Percentiles rank a stretch among this genome's conserved stretches.
Conservation (phyloP, 35 echinoderm and acorn worm species). For the Eucidaris tribuloides region DNA sequence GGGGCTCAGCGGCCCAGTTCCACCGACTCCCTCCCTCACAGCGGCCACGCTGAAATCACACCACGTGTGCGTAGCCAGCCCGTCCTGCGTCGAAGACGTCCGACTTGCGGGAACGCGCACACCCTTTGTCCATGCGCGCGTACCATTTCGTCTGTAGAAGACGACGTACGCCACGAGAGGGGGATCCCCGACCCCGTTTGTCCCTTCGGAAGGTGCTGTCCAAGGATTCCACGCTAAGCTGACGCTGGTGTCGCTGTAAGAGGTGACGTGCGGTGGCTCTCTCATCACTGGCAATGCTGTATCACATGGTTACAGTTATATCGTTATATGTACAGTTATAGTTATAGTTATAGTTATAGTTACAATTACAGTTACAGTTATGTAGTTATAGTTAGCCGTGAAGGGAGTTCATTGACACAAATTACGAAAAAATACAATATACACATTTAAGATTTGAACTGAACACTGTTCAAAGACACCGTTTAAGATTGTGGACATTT, state of each 20-base stretch:
- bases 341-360: neutral
- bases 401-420: too few species aligned
- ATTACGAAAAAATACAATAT: too few species aligned
- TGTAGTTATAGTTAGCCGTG: neutral
- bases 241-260: neutral
- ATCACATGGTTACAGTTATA: too few species aligned
- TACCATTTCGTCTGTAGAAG: neutral
- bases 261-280: neutral
- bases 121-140: neutral
- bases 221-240: neutral
- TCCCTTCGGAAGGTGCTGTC: neutral
- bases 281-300: neutral
- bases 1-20: conserved; percentile 43
- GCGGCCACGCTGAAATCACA: conserved; percentile 51
- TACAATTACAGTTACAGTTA: neutral
- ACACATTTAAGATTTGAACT: too few species aligned
- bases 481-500: too few species aligned
- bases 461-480: too few species aligned
- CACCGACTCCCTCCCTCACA: conserved; percentile 49
- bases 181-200: neutral
- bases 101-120: neutral
- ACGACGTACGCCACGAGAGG: neutral
- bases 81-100: neutral
- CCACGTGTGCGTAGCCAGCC: conserved; percentile 4
- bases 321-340: neutral